Base-by-base conservation (phyloP, 1,140 invertebrate species). In the Mesaphorura yosii region DNA sequence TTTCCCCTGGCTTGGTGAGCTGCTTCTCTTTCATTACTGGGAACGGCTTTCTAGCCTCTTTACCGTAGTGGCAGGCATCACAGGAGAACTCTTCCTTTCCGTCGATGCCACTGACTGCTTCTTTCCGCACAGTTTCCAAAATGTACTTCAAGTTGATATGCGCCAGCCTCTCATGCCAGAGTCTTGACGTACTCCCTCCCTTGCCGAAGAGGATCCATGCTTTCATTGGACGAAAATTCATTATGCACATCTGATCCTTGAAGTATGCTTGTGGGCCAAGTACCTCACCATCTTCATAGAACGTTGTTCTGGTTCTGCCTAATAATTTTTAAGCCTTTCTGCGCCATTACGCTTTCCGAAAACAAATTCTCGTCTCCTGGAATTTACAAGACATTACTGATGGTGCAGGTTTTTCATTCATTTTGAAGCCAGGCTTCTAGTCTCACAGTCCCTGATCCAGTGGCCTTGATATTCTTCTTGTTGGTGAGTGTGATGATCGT, bases 1-100 rank as follows among this genome's bases (percentile, higher is more conserved):
- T 38, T 41, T 71, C 66, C 59, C 42, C 20, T 65, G 66, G 25
- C 64, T 63, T 25, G 1, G 47, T 46, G 26, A 48, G 37, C 41
- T 53, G 53, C 34, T 46, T 53, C 5, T 57, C 19, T 20, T 53
- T 38, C 25, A 42, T 34, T 17, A 4, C 29, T 50, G 47, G 44
- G 27, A 54, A 60, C n/a, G 56, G 40, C 25, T 31, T 45, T 29
- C 49, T 47, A 14, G 44, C 25, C 31, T 52, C 27, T 44, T 64
- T 65, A 22, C 53, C 53, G 14, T 48, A 27, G 15, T 51, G 41
- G 23, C 60, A 65, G 1, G 22, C 34, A n/a, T 28, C 39, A 29
- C 48, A 52, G 4, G 34, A 6, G 19, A 50, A 17, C 38, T 45
- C 41, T 23, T 17, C 22, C 19, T 29, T 3, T 4, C 49, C n/a